phyloP scores from a whole-genome alignment of 1,140 invertebrate genomes.

The Pseudoatta argentina region DNA sequence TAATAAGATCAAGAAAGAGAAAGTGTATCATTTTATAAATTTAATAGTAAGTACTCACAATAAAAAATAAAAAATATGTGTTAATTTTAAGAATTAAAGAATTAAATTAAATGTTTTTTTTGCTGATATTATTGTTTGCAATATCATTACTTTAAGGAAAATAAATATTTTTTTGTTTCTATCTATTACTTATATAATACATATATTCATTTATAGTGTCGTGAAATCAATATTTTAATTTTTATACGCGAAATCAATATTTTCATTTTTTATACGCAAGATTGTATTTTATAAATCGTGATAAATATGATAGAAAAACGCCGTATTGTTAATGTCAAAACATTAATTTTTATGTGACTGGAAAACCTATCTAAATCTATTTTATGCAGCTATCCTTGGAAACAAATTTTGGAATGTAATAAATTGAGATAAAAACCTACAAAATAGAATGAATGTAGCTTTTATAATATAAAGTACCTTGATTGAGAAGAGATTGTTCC shows the following conservation, averaged over 20 bases:
- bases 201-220: neutral
- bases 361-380: neutral
- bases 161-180: neutral
- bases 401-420: neutral
- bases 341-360: neutral
- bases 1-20: neutral
- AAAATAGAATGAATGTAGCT: neutral
- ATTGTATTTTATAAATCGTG: neutral
- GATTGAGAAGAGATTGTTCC: constrained; percentile 77
- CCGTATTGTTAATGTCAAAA: neutral
- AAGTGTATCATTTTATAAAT: neutral
- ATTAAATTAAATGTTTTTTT: neutral
- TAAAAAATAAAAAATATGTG: neutral
- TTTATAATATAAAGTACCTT: constrained; percentile 70
- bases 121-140: neutral
- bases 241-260: neutral
- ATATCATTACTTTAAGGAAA: neutral
- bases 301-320: neutral
- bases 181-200: no score
- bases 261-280: neutral
- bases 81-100: neutral
- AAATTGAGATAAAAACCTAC: neutral
- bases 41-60: neutral
- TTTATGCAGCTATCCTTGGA: neutral
- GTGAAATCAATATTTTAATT: neutral